Evolutionary conservation across 2,797 vertebrate genomes (phyloP), one percentile per base, ranked within the genome.

Genomic region (Danio tinwini): DNA sequence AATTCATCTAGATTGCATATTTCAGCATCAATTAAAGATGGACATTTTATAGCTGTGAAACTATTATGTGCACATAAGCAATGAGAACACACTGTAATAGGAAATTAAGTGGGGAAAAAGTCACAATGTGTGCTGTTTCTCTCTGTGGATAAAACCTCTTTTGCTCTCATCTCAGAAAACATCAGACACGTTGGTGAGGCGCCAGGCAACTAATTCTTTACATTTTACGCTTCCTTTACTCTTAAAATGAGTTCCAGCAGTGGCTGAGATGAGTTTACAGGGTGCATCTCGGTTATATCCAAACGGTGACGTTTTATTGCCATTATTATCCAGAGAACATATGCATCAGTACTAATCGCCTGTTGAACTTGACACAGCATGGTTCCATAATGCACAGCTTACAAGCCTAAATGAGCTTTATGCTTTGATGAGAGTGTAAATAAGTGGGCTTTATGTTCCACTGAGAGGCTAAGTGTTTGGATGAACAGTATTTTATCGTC

Each of bases 401-500:
- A 16, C 45, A 58, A 16, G 58, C 7, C 45, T 67, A 84, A 82
- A 85, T 76, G 72, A 78, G 64, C 79, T 82, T 81, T 78, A 81
- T 63, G 77, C 65, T 68, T 79, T 81, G 71, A 80, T 83, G 50
- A 83, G 72, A 73, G 67, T n/a, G 82, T 78, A 81, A 85, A 87
- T 80, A 83, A 85, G 85, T 53, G 4, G 61, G 45, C 68, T 83
- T 86, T 74, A 79, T 79, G 81, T 65, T 74, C 74, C 11, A 56
- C 68, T 49, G 67, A 47, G 61, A 86, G 78, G 10, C 12, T 81
- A 73, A 78, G 81, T 72, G 74, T 76, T 81, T 78, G 77, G 77
- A 71, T 80, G 62, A 85, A 80, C 64, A 61, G 50, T 75, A 47
- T 83, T 83, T 75, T 68, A 78, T 81, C 50, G 45, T 81, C 72